Evolutionary conservation across 30 jellyfish, hydroid and myxozoan genomes (phyloP).

Genomic region (Euphysa ruthae): DNA sequence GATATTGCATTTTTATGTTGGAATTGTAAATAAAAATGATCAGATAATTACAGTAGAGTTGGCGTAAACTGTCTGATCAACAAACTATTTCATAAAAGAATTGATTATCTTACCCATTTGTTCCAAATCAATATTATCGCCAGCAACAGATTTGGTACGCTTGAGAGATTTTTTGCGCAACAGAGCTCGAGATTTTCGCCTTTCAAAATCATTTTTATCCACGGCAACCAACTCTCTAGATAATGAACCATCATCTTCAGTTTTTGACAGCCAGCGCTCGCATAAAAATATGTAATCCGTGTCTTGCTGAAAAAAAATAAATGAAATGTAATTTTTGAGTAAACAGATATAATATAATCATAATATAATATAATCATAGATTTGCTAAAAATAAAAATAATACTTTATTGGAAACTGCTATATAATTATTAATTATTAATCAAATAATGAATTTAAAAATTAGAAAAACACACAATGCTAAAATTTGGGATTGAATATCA

Average conservation of each 20-base stretch:
- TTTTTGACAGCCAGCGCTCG: conserved; percentile 81
- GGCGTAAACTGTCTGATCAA: too few species aligned
- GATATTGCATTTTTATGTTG: too few species aligned
- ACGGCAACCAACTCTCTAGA: conserved; percentile 88
- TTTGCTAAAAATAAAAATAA: too few species aligned
- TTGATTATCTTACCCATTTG: conserved; percentile 58
- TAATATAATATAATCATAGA: neutral
- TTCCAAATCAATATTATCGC: conserved; percentile 82
- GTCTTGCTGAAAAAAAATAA: neutral
- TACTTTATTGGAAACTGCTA: too few species aligned
- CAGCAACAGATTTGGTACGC: conserved; percentile 17
- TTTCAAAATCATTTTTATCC: conserved; percentile 51
- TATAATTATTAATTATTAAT: too few species aligned
- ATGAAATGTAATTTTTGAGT: neutral
- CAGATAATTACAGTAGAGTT: too few species aligned
- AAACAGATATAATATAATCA: neutral
- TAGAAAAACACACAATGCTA: too few species aligned
- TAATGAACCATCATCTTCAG: conserved; percentile 94
- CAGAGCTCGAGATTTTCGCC: conserved; percentile 63
- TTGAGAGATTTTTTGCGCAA: conserved; percentile 42
- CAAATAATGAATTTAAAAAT: too few species aligned
- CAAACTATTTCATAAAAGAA: neutral
- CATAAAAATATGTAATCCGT: conserved; percentile 60
- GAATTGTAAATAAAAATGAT: too few species aligned
- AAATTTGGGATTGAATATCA: too few species aligned